phyloP scores from a whole-genome alignment of 2,888 invertebrate genomes.

The Matsumyia berberina region DNA sequence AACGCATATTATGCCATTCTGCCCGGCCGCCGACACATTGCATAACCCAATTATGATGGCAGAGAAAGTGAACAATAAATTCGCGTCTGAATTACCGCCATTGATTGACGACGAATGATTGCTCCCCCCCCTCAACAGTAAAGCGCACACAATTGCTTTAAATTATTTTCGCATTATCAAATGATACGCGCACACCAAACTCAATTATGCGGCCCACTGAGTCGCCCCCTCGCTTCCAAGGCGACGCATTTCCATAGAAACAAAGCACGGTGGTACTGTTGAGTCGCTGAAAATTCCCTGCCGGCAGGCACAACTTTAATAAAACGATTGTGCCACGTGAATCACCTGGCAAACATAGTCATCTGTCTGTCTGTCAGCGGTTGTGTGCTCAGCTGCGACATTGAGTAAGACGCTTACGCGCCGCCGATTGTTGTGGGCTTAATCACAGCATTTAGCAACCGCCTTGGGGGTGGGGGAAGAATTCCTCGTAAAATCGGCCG shows the following conservation, averaged over 20 bases:
- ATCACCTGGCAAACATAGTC: constrained; percentile 22
- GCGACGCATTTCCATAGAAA: constrained; percentile 11
- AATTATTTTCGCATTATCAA: constrained; percentile 41
- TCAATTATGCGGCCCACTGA: constrained; percentile 61
- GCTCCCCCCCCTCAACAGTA: constrained; percentile 21
- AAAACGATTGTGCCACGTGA: constrained; percentile 22
- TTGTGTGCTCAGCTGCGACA: constrained; percentile 1
- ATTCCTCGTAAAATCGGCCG: constrained; percentile 31
- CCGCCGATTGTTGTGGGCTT: constrained; percentile 43
- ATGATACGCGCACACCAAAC: constrained; percentile 20
- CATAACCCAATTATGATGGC: constrained; percentile 45
- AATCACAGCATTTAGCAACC: constrained; percentile 39
- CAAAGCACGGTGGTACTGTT: constrained; percentile 4
- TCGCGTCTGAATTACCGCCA: constrained; percentile 30
- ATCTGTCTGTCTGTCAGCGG: background rate
- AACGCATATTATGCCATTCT: background rate
- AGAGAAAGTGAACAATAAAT: constrained; percentile 52
- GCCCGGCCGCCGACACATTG: constrained; percentile 5
- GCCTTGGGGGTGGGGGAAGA: background rate
- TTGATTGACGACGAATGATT: constrained; percentile 30
- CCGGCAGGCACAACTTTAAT: background rate
- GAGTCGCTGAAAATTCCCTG: constrained; percentile 1
- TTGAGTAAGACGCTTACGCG: constrained; percentile 47
- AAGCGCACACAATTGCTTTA: constrained; percentile 32
- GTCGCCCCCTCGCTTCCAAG: background rate